Evolutionary conservation across 2,888 invertebrate species (phyloP).

Genomic region (Dastarcus helophoroides): DNA sequence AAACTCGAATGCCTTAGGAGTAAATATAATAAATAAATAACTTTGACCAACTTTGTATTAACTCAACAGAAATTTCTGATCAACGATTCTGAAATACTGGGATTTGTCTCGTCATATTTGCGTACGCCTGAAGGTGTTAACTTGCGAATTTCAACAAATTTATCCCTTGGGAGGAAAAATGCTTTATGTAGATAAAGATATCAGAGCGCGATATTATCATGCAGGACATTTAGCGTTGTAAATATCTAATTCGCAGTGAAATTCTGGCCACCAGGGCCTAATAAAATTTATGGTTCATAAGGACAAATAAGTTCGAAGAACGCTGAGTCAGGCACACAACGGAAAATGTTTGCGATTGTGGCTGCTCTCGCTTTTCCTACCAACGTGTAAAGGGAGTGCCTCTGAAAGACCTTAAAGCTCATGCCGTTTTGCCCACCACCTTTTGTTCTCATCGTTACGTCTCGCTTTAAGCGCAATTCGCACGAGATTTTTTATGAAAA

Average conservation of each 20-base stretch:
- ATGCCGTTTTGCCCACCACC: constrained; percentile 1
- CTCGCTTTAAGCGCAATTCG: too few species aligned
- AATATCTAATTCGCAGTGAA: constrained; percentile 15
- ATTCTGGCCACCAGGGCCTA: constrained; percentile 14
- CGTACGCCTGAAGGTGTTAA: too few species aligned
- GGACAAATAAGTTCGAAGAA: constrained; percentile 14
- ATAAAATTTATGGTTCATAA: constrained; percentile 17
- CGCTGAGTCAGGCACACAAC: constrained; percentile 9
- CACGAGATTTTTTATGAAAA: too few species aligned
- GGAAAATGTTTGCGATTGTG: constrained; percentile 14
- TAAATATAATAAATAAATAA: too few species aligned
- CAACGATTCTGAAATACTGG: too few species aligned
- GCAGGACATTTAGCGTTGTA: constrained; percentile 16
- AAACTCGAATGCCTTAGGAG: too few species aligned
- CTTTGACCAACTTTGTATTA: too few species aligned
- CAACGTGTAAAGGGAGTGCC: constrained; percentile 1
- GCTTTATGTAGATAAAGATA: constrained; percentile 13
- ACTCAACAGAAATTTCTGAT: too few species aligned
- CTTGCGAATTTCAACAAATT: too few species aligned
- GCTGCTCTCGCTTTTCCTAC: constrained; percentile 7
- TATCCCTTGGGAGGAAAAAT: too few species aligned
- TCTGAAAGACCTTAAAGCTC: neutral
- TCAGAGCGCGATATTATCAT: constrained; percentile 14
- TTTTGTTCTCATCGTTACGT: too few species aligned
- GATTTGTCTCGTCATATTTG: too few species aligned